A percentile compares a stretch with the other conserved stretches of the same genome.
Evolutionary conservation across 1,140 invertebrate species (phyloP).

Genomic region (Scaptomyza hsui): DNA sequence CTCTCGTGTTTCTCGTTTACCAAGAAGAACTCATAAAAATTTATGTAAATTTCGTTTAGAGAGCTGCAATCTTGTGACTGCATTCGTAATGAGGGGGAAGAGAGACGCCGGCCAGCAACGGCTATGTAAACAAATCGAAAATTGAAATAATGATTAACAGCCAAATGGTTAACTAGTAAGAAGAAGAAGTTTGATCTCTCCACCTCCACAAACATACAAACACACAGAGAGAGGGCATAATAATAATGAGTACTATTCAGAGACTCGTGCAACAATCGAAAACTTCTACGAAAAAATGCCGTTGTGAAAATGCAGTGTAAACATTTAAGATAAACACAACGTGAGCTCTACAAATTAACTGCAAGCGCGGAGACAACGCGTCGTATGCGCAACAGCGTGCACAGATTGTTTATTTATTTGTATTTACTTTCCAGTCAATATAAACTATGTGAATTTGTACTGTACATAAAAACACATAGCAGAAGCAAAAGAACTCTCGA

Average conservation of each 20-base stretch:
- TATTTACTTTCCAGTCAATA: constrained; percentile 83
- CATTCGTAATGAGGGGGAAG: constrained; percentile 74
- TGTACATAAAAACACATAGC: constrained; percentile 73
- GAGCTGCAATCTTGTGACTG: constrained; percentile 69
- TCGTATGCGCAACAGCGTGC: constrained; percentile 60
- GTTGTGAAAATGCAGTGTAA: constrained; percentile 74
- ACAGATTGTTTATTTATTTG: constrained; percentile 75
- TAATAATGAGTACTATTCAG: too few relatives aligned
- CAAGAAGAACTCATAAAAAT: constrained; percentile 69
- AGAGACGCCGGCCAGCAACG: constrained; percentile 37
- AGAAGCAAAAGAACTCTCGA: constrained; percentile 31
- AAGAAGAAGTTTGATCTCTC: background rate
- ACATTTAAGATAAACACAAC: constrained; percentile 73
- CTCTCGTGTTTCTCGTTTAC: constrained; percentile 32
- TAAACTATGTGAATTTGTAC: constrained; percentile 80
- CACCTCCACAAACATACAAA: too few relatives aligned
- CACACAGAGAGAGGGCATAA: too few relatives aligned
- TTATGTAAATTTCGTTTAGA: constrained; percentile 79
- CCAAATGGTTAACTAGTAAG: constrained; percentile 7
- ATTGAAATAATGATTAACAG: constrained; percentile 79
- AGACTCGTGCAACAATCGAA: constrained; percentile 66
- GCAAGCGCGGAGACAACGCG: constrained; percentile 57
- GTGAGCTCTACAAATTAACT: constrained; percentile 71
- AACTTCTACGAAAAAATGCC: constrained; percentile 73
- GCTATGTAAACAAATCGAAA: constrained; percentile 72